Evolutionary conservation across 2,888 invertebrate species (phyloP).

Genomic region (Lysandra coridon): DNA sequence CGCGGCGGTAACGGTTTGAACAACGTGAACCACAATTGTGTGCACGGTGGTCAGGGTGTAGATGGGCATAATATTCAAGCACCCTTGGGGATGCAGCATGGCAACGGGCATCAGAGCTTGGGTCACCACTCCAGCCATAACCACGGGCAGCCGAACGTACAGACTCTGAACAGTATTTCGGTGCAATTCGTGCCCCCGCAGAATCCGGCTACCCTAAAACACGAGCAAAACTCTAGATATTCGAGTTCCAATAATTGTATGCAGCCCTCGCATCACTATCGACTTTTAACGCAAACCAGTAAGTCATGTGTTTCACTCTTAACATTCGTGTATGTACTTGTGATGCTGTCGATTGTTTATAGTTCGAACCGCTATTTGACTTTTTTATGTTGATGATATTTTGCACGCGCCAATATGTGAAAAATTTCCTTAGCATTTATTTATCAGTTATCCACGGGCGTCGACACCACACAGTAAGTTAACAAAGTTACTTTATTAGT

Average conservation of each 20-base stretch:
- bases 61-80: conserved; percentile 66
- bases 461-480: conserved; percentile 77
- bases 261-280: conserved; percentile 64
- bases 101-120: conserved; percentile 48
- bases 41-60: conserved; percentile 61
- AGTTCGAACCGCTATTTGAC: conserved; percentile 33
- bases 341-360: conserved; percentile 41
- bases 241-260: conserved; percentile 62
- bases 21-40: conserved; percentile 57
- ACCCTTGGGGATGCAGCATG: conserved; percentile 61
- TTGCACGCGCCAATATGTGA: conserved; percentile 34
- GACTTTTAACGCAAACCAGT: conserved; percentile 66
- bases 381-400: conserved; percentile 39
- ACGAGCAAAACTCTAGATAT: conserved; percentile 62
- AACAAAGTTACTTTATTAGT: conserved; percentile 17
- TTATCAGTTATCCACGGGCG: conserved; percentile 73
- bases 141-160: conserved; percentile 39
- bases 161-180: conserved; percentile 40
- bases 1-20: conserved; percentile 67
- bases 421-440: conserved; percentile 60
- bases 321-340: conserved; percentile 35
- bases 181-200: conserved; percentile 44
- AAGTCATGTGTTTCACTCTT: conserved; percentile 52
- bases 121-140: conserved; percentile 39
- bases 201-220: conserved; percentile 55